Evolutionary conservation across 2,888 invertebrate species (phyloP), one percentile per base, ranked within the genome.

Genomic region (Sarcophaga subvicina): DNA sequence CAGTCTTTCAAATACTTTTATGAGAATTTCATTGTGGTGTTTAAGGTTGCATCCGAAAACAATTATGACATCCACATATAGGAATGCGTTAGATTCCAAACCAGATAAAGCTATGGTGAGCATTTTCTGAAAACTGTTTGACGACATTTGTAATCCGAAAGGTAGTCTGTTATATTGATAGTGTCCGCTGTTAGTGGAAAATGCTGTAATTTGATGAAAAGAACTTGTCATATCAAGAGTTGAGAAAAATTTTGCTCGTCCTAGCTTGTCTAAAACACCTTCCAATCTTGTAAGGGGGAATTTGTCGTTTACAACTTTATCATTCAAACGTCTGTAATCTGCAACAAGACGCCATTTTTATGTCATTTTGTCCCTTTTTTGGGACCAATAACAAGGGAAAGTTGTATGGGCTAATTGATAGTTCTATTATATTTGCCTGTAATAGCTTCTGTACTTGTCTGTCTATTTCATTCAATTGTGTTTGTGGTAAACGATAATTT

Each of bases 401-500:
- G 12, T 59, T 67, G 6, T 77, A 77, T 59, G 59, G 67, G 66
- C 77, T 67, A 77, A 67, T 10, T 76, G 64, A 76, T 20, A 12
- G 27, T 10, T 73, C 37, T 49, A 49, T 63, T 17, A 62, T 73
- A 64, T 75, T 75, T 62, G 47, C 47, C 10, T 73, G 6, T 73
- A 63, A 63, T 63, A 73, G 47, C 20, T 63, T 60, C 47, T 75
- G 22, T 64, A 75, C 64, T 25, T 75, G 75, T 75, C 49, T 75
- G 17, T 75, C 75, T 63, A 54, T 75, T 76, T 66, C 59, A 20
- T 59, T 76, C n/a, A 76, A 76, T 59, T 76, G 75, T 66, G 75
- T 27, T 66, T 76, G 76, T 59, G 59, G 59, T 67, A 59, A n/a
- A 67, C 59, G 66, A 67, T 76, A 76, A 64, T 75, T 76, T 73